phyloP scores from a whole-genome alignment of 2,113 vertebrate genomes.

The Platichthys flesus region DNA sequence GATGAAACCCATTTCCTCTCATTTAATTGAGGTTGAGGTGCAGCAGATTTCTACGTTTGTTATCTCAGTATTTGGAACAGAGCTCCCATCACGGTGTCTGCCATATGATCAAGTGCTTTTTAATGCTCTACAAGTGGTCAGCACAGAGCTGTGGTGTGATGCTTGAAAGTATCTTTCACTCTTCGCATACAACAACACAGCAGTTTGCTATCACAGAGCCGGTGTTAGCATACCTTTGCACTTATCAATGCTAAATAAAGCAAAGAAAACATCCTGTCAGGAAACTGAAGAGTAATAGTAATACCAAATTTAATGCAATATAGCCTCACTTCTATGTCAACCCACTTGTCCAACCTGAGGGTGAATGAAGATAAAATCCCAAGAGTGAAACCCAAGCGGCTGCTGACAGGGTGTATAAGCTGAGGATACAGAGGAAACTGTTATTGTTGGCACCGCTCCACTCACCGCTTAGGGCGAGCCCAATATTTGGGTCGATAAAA shows the following conservation, averaged over 20 bases:
- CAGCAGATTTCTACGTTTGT: constrained; percentile 62
- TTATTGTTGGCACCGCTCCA: constrained; percentile 66
- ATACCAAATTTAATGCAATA: constrained; percentile 48
- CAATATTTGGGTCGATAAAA: constrained; percentile 60
- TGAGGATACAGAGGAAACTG: constrained; percentile 63
- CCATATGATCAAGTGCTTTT: constrained; percentile 42
- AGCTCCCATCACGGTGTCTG: constrained; percentile 23
- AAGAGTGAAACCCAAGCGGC: constrained; percentile 58
- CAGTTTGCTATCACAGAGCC: constrained; percentile 33
- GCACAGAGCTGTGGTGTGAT: neutral
- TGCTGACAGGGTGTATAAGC: constrained; percentile 59
- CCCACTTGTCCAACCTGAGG: constrained; percentile 44
- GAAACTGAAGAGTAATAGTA: constrained; percentile 50
- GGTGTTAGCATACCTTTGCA: constrained; percentile 29
- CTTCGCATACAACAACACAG: constrained; percentile 50
- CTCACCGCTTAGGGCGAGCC: constrained; percentile 39
- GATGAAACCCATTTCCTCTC: constrained; percentile 74
- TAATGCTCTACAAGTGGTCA: constrained; percentile 31
- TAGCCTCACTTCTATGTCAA: constrained; percentile 42
- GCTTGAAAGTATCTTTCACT: constrained; percentile 42
- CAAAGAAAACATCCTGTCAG: constrained; percentile 63
- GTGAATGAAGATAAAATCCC: constrained; percentile 60
- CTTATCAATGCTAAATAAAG: constrained; percentile 52
- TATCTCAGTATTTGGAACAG: constrained; percentile 43
- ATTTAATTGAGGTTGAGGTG: constrained; percentile 51